These are phyloP conservation scores for Paracanthobrama guichenoti DNA, from an alignment of 2,113 vertebrate genomes.

Conservation along the genomic window DNA sequence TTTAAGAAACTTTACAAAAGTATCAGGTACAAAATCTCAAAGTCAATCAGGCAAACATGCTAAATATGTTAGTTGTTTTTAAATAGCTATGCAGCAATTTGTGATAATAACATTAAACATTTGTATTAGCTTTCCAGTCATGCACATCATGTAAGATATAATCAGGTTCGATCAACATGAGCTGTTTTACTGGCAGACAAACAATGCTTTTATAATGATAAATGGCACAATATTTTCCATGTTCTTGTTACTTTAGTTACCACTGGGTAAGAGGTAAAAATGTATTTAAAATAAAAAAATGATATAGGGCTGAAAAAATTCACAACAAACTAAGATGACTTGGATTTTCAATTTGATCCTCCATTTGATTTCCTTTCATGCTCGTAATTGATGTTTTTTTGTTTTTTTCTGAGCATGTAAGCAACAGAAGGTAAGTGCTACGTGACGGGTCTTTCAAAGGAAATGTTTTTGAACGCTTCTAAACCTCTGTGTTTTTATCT, in stretches of 20 bases:
- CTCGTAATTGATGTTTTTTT: background rate
- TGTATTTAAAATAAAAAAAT: background rate
- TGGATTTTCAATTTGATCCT: background rate
- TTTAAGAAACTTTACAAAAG: background rate
- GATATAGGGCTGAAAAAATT: background rate
- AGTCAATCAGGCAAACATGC: too few species aligned
- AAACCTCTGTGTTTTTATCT: slow-evolving; percentile 1
- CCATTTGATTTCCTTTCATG: slow-evolving; percentile 1
- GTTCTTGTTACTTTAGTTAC: background rate
- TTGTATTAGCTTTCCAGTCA: background rate
- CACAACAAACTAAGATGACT: background rate
- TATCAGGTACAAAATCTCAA: background rate
- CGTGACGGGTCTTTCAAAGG: background rate
- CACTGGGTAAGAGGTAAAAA: too few species aligned
- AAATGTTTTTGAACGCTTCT: background rate
- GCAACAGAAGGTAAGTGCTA: background rate
- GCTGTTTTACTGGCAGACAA: background rate
- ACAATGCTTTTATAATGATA: background rate
- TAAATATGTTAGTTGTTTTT: background rate
- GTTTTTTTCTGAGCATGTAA: background rate
- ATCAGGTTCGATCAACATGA: background rate
- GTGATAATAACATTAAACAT: background rate
- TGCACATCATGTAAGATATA: background rate
- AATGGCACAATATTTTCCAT: background rate
- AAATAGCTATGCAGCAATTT: background rate